Percentiles rank a stretch among this genome's conserved stretches.
Evolutionary conservation across 2,888 invertebrate genomes (phyloP).

Genomic region (Tipula unca): DNA sequence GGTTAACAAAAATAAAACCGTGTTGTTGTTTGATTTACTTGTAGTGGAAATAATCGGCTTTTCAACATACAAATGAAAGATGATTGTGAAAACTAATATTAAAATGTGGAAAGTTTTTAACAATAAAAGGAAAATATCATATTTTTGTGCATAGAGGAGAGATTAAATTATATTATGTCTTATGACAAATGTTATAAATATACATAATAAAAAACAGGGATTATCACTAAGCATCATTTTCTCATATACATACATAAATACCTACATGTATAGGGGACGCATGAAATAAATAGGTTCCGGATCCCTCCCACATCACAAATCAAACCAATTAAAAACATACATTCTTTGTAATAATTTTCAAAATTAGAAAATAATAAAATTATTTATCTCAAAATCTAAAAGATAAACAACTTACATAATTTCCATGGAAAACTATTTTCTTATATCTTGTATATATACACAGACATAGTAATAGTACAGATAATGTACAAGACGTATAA

Average conservation of each 20-base stretch:
- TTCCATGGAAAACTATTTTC: neutral
- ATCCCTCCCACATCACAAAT: neutral
- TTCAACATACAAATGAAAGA: neutral
- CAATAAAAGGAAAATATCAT: neutral
- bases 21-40: conserved; percentile 8
- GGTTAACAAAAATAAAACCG: neutral
- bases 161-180: neutral
- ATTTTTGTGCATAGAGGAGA: neutral
- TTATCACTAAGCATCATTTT: no score
- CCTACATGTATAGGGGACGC: no score
- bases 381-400: neutral
- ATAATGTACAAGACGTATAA: neutral
- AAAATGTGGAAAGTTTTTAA: neutral
- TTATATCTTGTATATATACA: neutral
- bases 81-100: neutral
- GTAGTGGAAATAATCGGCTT: neutral
- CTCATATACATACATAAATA: no score
- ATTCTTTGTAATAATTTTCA: neutral
- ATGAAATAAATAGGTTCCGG: neutral
- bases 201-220: neutral
- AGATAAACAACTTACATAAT: conserved; percentile 2
- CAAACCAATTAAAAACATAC: neutral
- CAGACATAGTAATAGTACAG: neutral
- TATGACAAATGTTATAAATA: neutral
- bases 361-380: neutral